Base-by-base conservation (phyloP, 53 echinoderm and acorn worm genomes). In the Apostichopus leukothele region DNA sequence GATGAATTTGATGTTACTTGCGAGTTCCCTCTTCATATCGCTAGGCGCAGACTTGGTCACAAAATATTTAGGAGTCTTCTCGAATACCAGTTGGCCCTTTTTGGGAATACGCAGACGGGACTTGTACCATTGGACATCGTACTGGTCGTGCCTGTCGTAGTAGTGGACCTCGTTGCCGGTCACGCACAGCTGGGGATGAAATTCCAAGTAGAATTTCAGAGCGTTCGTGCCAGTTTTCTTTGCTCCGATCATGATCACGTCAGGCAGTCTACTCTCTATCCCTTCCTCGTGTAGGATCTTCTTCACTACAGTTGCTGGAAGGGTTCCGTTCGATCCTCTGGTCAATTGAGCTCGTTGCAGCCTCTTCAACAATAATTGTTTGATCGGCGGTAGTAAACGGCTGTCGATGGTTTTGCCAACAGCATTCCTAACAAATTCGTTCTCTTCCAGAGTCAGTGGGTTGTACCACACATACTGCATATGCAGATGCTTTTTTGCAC, bases 211-310 rank as follows among this genome's bases (percentile, higher is more conserved):
- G 68, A 96, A 94, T 11, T 92, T 91, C 21, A 96, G 61, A 52
- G 96, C 96, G 23, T 91, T 94, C 0, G 96, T 96, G 51, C 96
- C 96, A 25, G 91, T 91, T 78, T 96, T 96, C 90, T 96, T 96
- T 21, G 90, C 94, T 7, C 96, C 96, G 7, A 96, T 94, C 55
- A 89, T 93, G 86, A 94, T 93, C 67, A 92, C 77, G 51, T 86
- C 93, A 1, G 93, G 94, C 10, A 94, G 89, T 21, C 91, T 88
- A 19, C 94, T 92, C 60, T 89, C 88, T 9, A 79, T 91, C 12
- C 96, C 94, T 8, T 91, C 74, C 10, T 84, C 76, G 10, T 74
- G 67, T 57, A 90, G 79, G 12, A 83, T 75, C 61, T 77, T 61
- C 14, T 85, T 73, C 3, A 92, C 54, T 52, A 94, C 61, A 13